Evolutionary conservation across 1,140 invertebrate species (phyloP).

Genomic region (Eurosta solidaginis): DNA sequence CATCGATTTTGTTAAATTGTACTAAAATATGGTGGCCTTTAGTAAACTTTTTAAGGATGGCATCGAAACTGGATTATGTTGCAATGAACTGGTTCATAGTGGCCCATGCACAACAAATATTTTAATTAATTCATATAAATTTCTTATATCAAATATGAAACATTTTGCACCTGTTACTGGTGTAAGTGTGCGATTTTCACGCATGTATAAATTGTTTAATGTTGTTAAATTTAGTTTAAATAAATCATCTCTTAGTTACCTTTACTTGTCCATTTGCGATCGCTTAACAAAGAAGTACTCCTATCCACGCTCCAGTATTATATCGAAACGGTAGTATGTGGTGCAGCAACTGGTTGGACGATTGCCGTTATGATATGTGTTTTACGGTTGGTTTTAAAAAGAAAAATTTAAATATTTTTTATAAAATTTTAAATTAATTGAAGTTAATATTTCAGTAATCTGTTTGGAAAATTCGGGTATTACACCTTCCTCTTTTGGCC

Average conservation of each 20-base stretch:
- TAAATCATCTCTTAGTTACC: conserved; percentile 19
- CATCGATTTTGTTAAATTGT: too few species aligned
- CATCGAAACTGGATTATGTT: conserved; percentile 31
- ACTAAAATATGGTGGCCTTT: conserved; percentile 34
- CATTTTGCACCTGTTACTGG: conserved; percentile 41
- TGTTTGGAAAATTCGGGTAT: conserved; percentile 30
- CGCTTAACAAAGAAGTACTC: background rate
- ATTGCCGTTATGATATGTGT: conserved; percentile 33
- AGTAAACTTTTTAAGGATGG: conserved; percentile 41
- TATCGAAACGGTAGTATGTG: conserved; percentile 32
- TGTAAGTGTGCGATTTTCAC: conserved; percentile 28
- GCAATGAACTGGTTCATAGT: conserved; percentile 41
- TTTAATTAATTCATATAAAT: conserved; percentile 34
- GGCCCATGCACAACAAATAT: conserved; percentile 34
- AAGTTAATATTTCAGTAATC: background rate
- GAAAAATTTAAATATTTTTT: background rate
- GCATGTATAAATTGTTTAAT: background rate
- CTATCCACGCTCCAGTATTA: conserved; percentile 35
- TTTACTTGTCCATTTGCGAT: background rate
- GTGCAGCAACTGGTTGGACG: background rate
- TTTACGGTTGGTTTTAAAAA: conserved; percentile 37
- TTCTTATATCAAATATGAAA: conserved; percentile 40
- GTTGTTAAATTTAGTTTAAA: background rate
- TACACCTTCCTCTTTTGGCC: conserved; percentile 38
- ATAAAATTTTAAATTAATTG: background rate